Conservation (phyloP, 2,113 vertebrate genomes). For the Melospiza melodia region DNA sequence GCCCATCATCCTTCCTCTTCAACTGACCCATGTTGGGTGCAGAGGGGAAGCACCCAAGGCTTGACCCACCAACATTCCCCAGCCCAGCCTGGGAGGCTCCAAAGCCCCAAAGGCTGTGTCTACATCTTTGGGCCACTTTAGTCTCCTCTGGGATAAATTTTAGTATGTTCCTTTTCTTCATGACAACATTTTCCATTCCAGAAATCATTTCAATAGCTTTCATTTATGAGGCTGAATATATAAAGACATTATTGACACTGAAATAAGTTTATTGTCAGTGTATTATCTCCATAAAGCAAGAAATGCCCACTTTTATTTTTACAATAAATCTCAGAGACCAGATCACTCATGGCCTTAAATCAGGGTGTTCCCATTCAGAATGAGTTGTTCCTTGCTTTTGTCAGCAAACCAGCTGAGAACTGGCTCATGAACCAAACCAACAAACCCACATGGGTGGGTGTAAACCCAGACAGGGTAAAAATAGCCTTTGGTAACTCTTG, state of each 20-base stretch:
- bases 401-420: neutral
- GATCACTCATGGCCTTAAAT: neutral
- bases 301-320: neutral
- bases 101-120: neutral
- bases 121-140: neutral
- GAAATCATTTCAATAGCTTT: neutral
- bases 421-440: neutral
- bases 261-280: neutral
- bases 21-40: neutral
- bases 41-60: neutral
- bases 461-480: neutral
- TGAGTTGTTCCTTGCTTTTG: neutral
- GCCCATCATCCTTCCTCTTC: neutral
- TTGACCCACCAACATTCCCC: neutral
- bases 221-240: neutral
- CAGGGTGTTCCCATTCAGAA: neutral
- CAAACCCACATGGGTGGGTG: neutral
- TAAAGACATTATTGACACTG: neutral
- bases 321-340: neutral
- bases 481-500: neutral
- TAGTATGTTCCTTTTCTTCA: neutral
- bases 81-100: neutral
- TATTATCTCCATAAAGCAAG: neutral
- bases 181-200: neutral
- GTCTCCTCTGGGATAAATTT: neutral